Conservation (phyloP, 2,888 invertebrate species). For the Megalurothrips usitatus region DNA sequence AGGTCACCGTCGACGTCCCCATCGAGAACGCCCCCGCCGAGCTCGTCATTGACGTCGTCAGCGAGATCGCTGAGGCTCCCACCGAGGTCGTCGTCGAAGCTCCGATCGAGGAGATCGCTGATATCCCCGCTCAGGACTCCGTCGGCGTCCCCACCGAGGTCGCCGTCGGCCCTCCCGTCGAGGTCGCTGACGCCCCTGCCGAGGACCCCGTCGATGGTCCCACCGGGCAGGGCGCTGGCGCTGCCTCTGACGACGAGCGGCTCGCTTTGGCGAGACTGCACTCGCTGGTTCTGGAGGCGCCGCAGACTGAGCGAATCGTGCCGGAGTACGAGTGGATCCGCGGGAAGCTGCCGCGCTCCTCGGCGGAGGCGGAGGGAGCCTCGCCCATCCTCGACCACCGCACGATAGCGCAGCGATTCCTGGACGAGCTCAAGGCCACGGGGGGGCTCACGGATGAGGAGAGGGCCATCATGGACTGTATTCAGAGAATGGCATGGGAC, state of each 20-base stretch:
- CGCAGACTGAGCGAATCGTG: neutral
- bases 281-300: neutral
- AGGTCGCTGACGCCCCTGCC: neutral
- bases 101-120: neutral
- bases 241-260: neutral
- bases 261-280: neutral
- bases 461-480: conserved; percentile 5
- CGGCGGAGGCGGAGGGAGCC: neutral
- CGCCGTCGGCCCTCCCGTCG: neutral
- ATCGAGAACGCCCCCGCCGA: neutral
- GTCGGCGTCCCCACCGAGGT: neutral
- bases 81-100: neutral
- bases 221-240: neutral
- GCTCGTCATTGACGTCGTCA: neutral
- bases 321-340: conserved; percentile 12
- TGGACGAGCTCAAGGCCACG: neutral
- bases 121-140: neutral
- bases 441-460: neutral
- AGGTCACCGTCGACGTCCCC: neutral
- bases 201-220: neutral
- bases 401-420: neutral
- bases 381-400: neutral
- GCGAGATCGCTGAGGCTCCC: neutral
- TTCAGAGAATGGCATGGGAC: neutral
- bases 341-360: neutral